These are phyloP conservation scores for Metellina segmentata DNA, from an alignment of 2,888 invertebrate species.

Conservation along the genomic window DNA sequence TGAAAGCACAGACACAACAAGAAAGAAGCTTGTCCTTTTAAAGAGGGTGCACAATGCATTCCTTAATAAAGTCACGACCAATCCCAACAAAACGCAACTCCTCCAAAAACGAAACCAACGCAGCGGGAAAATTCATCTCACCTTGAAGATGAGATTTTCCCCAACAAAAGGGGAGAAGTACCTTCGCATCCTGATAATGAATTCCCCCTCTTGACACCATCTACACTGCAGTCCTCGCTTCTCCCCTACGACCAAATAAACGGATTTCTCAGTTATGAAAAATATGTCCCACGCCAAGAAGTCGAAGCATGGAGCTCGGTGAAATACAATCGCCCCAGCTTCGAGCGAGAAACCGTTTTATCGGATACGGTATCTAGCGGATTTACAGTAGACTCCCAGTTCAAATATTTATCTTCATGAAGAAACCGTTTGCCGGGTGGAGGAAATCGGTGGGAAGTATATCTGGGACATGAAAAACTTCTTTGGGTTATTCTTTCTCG, in stretches of 20 bases:
- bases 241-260: not conserved
- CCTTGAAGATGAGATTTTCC: not conserved
- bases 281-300: not conserved
- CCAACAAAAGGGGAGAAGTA: not conserved
- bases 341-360: not conserved
- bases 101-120: no score
- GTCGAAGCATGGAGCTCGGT: not conserved
- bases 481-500: not conserved
- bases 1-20: no score
- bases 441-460: not conserved
- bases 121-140: not conserved
- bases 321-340: not conserved
- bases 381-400: conserved; percentile 23
- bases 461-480: not conserved
- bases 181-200: not conserved
- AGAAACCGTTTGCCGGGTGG: conserved; percentile 12
- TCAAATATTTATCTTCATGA: conserved; percentile 58
- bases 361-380: conserved; percentile 44
- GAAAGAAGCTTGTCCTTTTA: no score
- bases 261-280: not conserved
- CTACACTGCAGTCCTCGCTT: not conserved
- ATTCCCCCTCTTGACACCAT: not conserved
- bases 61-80: no score
- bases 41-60: no score
- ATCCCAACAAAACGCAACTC: no score